These are phyloP conservation scores for Eleginops maclovinus DNA, from an alignment of 2,113 vertebrate genomes.

Conservation along the genomic window DNA sequence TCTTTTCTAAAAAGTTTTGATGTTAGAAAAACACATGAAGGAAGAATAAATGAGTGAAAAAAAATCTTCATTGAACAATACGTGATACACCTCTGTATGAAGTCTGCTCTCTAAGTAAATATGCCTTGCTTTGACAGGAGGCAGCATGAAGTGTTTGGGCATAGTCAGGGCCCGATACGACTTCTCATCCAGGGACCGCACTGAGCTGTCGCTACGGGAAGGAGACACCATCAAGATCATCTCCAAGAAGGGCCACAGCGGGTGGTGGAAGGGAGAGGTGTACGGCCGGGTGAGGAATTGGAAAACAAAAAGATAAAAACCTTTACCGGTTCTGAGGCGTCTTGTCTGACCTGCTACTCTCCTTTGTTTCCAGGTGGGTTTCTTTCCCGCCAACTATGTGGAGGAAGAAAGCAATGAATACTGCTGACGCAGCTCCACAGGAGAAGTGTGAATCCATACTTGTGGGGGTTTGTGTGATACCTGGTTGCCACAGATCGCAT, in stretches of 20 bases:
- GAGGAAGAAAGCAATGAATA: slow-evolving; percentile 95
- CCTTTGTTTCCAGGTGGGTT: slow-evolving; percentile 84
- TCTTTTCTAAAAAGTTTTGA: too few species aligned
- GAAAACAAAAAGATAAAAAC: not conserved
- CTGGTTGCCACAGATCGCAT: slow-evolving; percentile 30
- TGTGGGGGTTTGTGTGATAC: slow-evolving; percentile 6
- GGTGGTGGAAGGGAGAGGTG: slow-evolving; percentile 96
- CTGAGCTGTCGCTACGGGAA: slow-evolving; percentile 89
- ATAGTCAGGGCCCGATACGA: slow-evolving; percentile 91
- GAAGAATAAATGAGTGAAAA: too few species aligned
- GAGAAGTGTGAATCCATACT: slow-evolving; percentile 7
- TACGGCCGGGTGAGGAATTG: slow-evolving; percentile 88
- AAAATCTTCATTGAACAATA: too few species aligned
- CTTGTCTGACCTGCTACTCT: not conserved
- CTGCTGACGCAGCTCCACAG: slow-evolving; percentile 84
- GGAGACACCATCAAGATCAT: slow-evolving; percentile 94
- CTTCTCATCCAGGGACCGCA: slow-evolving; percentile 92
- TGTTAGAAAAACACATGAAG: too few species aligned
- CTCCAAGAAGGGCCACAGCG: slow-evolving; percentile 90
- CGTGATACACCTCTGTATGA: too few species aligned
- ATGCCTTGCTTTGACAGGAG: slow-evolving; percentile 67
- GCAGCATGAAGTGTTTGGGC: slow-evolving; percentile 83
- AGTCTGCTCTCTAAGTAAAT: too few species aligned
- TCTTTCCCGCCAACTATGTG: slow-evolving; percentile 95
- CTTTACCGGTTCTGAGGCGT: fast-evolving